A percentile compares a stretch with the other conserved stretches of the same genome.
Evolutionary conservation across 1,140 invertebrate genomes (phyloP).

Genomic region (Leptinotarsa texana): DNA sequence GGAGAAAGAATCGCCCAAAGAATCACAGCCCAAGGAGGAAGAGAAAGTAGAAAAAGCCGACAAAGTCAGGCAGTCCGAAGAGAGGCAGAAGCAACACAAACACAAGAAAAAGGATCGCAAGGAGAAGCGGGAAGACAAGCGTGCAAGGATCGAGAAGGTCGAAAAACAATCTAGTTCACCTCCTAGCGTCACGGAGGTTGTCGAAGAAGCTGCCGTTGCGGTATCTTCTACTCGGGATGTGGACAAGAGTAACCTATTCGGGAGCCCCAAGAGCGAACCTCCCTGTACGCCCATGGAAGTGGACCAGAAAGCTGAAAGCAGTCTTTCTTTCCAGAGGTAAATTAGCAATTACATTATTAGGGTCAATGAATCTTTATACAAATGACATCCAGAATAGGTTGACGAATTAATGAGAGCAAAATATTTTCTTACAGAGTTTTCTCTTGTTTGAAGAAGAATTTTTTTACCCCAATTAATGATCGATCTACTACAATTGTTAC

Average conservation of each 20-base stretch:
- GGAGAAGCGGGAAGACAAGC: conserved; percentile 46
- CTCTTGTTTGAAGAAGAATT: too few species aligned
- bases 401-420: too few species aligned
- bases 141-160: conserved; percentile 23
- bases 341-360: too few species aligned
- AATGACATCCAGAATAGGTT: too few species aligned
- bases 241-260: conserved; percentile 41
- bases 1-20: conserved; percentile 37
- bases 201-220: not conserved
- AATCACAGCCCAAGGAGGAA: conserved; percentile 32
- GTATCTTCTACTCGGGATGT: conserved; percentile 13
- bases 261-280: conserved; percentile 40
- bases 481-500: too few species aligned
- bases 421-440: too few species aligned
- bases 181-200: not conserved
- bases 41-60: conserved; percentile 41
- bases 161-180: conserved; percentile 25
- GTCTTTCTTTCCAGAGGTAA: not conserved
- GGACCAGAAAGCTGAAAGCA: conserved; percentile 36
- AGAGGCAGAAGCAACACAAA: conserved; percentile 47
- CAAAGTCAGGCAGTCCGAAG: conserved; percentile 36
- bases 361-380: too few species aligned
- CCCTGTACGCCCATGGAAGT: conserved; percentile 25
- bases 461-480: too few species aligned
- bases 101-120: conserved; percentile 50